These are phyloP conservation scores for Pangasius macronema DNA, from an alignment of 2,797 vertebrate species.

Conservation along the genomic window DNA sequence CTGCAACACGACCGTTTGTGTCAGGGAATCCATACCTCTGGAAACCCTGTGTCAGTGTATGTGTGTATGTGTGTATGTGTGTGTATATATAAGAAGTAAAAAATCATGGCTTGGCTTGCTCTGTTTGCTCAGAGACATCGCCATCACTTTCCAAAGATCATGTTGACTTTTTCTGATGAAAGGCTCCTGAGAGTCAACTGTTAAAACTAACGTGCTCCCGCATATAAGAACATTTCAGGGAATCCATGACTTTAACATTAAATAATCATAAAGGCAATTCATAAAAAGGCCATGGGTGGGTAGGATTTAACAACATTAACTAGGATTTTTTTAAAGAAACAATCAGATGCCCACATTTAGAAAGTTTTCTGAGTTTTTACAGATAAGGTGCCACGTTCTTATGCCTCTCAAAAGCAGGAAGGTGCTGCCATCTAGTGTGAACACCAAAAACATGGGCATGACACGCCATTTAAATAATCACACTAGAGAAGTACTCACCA, in stretches of 20 bases:
- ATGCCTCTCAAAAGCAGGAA: background rate
- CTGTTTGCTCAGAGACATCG: background rate
- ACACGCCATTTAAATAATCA: background rate
- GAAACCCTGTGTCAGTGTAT: too few relatives aligned
- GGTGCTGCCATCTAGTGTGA: conserved; percentile 67
- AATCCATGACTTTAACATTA: background rate
- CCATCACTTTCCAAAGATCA: background rate
- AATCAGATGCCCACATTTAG: background rate
- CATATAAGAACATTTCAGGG: background rate
- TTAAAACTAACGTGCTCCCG: background rate
- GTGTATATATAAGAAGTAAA: background rate
- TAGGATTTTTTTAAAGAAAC: background rate
- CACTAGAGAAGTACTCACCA: conserved; percentile 74
- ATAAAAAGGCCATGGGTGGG: background rate
- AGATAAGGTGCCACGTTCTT: background rate
- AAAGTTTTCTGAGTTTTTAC: background rate
- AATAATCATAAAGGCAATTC: background rate
- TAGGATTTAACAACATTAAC: too few relatives aligned
- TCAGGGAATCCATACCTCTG: too few relatives aligned
- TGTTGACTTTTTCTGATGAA: background rate
- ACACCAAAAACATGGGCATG: background rate
- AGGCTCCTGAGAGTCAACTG: background rate
- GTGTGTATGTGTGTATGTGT: too few relatives aligned
- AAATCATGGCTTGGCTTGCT: background rate
- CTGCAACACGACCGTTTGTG: too few relatives aligned